These are phyloP conservation scores for Puffinus mauretanicus DNA, from an alignment of 2,113 vertebrate genomes.

Conservation along the genomic window DNA sequence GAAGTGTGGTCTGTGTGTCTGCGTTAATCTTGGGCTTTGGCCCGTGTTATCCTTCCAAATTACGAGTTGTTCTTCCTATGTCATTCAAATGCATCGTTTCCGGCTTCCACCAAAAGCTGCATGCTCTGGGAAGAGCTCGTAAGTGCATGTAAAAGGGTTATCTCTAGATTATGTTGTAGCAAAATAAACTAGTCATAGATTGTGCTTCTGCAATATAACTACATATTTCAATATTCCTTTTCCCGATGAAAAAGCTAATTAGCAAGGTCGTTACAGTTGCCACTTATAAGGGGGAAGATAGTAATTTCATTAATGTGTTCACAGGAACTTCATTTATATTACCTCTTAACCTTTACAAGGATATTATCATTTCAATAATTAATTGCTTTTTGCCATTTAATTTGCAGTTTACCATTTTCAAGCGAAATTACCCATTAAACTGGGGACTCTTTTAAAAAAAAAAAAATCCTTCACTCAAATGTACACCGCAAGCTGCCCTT, in stretches of 20 bases:
- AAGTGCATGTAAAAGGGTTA: neutral
- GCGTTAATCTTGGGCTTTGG: neutral
- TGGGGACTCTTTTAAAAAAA: neutral
- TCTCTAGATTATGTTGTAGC: neutral
- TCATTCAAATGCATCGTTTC: neutral
- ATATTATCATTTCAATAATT: slow-evolving; percentile 60
- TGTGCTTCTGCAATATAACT: neutral
- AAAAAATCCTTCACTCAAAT: neutral
- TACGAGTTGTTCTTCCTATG: neutral
- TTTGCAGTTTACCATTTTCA: slow-evolving; percentile 61
- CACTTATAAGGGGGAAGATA: slow-evolving; percentile 17
- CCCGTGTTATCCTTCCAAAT: neutral
- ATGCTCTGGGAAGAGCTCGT: neutral
- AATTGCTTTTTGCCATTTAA: slow-evolving; percentile 63
- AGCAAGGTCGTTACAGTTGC: slow-evolving; percentile 42
- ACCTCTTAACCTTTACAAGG: slow-evolving; percentile 64
- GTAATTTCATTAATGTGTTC: slow-evolving; percentile 45
- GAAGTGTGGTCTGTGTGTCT: neutral
- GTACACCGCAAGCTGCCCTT: neutral
- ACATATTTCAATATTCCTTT: slow-evolving; percentile 32
- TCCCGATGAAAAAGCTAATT: slow-evolving; percentile 12
- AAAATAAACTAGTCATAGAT: neutral
- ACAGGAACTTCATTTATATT: slow-evolving; percentile 59
- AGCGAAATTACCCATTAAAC: slow-evolving; percentile 43
- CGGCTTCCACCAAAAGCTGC: neutral